Conservation (phyloP, 2,113 vertebrate species). For the Psittacus erithacus region DNA sequence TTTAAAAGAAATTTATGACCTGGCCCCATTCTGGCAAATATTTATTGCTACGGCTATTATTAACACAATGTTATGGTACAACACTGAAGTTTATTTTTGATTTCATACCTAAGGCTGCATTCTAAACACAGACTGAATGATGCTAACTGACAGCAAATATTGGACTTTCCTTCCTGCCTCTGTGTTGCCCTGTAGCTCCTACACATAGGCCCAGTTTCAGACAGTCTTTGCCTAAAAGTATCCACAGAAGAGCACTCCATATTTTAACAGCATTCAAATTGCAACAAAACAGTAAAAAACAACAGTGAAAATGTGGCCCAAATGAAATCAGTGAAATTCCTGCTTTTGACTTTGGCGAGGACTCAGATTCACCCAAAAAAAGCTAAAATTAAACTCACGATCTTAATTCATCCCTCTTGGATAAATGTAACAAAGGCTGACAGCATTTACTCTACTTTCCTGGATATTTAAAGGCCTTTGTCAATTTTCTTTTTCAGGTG, state of each 20-base stretch:
- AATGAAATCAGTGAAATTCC: background rate
- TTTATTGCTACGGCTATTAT: background rate
- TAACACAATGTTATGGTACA: background rate
- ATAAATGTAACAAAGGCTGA: conserved; percentile 15
- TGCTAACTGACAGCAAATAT: background rate
- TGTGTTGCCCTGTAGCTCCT: background rate
- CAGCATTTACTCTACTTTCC: background rate
- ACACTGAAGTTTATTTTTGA: background rate
- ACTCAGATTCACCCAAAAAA: background rate
- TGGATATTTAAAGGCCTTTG: conserved; percentile 9
- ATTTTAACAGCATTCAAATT: background rate
- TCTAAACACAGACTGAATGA: background rate
- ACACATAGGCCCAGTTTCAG: background rate
- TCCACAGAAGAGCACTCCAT: background rate
- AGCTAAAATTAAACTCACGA: background rate
- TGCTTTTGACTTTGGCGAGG: background rate
- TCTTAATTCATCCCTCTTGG: background rate
- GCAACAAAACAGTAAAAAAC: background rate
- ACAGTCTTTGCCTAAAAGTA: background rate
- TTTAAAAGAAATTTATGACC: background rate
- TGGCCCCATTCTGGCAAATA: background rate
- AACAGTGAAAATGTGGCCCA: background rate
- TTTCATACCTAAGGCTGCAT: background rate
- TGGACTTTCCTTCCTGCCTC: accelerated
- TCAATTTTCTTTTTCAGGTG: conserved; percentile 44